A percentile compares a stretch with the other conserved stretches of the same genome.
These are phyloP conservation scores for Leptura quadrifasciata DNA, from an alignment of 2,888 invertebrate species.

Conservation along the genomic window DNA sequence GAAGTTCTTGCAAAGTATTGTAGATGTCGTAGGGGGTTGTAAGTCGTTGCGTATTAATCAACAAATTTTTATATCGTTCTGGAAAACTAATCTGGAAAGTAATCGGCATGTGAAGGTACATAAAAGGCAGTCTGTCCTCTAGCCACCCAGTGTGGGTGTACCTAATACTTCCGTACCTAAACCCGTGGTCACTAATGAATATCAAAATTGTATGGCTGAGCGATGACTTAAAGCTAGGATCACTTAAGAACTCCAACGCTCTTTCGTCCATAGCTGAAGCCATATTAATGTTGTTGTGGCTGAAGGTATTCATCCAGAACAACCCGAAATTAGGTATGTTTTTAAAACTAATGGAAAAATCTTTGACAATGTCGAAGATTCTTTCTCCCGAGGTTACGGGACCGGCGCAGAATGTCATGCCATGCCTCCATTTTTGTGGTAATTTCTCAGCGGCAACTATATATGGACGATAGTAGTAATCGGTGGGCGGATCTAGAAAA, in stretches of 20 bases:
- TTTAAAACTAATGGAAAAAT: conserved; percentile 76
- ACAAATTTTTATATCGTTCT: conserved; percentile 76
- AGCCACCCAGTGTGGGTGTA: conserved; percentile 84
- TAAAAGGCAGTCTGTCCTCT: conserved; percentile 87
- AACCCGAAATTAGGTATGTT: conserved; percentile 82
- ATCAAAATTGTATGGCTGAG: conserved; percentile 82
- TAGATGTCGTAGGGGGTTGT: conserved; percentile 87
- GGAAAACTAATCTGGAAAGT: conserved; percentile 77
- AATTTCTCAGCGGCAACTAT: conserved; percentile 81
- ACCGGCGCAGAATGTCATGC: conserved; percentile 78
- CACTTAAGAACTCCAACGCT: conserved; percentile 78
- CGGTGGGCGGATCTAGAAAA: conserved; percentile 84
- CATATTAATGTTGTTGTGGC: conserved; percentile 83
- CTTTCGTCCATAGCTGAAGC: conserved; percentile 82
- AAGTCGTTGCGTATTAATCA: conserved; percentile 80
- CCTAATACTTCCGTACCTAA: conserved; percentile 85
- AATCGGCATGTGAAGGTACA: conserved; percentile 82
- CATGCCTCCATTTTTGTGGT: conserved; percentile 74
- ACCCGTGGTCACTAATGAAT: conserved; percentile 88
- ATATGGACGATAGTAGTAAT: conserved; percentile 87
- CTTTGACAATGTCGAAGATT: conserved; percentile 81
- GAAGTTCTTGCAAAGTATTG: conserved; percentile 82
- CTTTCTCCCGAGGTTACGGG: conserved; percentile 81
- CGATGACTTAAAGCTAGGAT: conserved; percentile 78
- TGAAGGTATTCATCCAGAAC: conserved; percentile 88